Base-by-base conservation (phyloP, 2,113 vertebrate species). In the Stigmatopora nigra region DNA sequence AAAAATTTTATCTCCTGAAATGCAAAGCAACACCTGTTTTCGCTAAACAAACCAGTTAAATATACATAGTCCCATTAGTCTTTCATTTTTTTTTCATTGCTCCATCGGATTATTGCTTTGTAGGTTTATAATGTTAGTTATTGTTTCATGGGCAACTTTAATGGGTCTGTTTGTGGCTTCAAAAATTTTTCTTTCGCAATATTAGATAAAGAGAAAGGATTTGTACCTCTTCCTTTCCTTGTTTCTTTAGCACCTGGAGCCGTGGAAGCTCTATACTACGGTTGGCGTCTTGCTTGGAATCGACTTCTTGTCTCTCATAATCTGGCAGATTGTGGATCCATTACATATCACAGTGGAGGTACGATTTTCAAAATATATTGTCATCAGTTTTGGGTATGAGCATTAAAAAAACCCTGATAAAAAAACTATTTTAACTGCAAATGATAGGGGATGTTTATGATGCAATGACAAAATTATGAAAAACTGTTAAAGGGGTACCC, bases 251-350 rank as follows among this genome's bases (percentile, higher is more conserved):
- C 94, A 94, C 59, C 75, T 97, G 86, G 94, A 96, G 57, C 93
- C 93, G 2, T 95, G 94, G 94, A 97, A 97, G 74, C 91, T 97
- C 6, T 94, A 94, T 0, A 86, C 90, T 12, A 96, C 94, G 0
- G 93, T 95, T 17, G 92, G 92, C 5, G 79, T 95, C 31, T 79
- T 97, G 19, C 90, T 97, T 51, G 87, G 89, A 65, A 80, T 95
- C 51, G 94, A 97, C 0, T 52, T 96, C 68, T 79, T 96, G 47
- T 92, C 92, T 0, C 79, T 97, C 0, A 87, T 91, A 69, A 86
- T 95, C 84, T 97, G 94, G 94, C 94, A 97, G 81, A 92, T 95
- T 1, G 90, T 95, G 72, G 94, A 94, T 66, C 94, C 94, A 0
- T 65, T 97, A 73, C 93, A 95, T 61, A 90, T 94, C 51, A 93